A percentile compares a stretch with the other conserved stretches of the same genome.
phyloP scores from a whole-genome alignment of 2,888 invertebrate genomes.

The Celastrina argiolus region DNA sequence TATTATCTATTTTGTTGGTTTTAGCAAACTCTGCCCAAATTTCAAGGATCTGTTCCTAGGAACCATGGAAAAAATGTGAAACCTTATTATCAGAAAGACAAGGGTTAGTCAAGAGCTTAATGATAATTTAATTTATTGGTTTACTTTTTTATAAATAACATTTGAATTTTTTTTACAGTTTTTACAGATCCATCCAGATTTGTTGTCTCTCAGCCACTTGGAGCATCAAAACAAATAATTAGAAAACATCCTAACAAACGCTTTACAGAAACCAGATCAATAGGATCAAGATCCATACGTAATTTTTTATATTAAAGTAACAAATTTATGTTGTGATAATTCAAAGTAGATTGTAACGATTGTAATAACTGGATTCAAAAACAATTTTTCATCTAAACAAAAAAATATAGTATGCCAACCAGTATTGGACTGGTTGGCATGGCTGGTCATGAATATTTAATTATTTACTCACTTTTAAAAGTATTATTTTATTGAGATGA shows the following conservation, averaged over 20 bases:
- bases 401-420: no score
- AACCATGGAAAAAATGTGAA: slow-evolving; percentile 44
- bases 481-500: not conserved
- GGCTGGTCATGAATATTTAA: no score
- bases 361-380: no score
- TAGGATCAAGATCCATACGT: slow-evolving; percentile 47
- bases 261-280: slow-evolving; percentile 48
- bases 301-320: slow-evolving; percentile 27
- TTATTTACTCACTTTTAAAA: no score
- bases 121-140: not conserved
- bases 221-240: slow-evolving; percentile 37
- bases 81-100: slow-evolving; percentile 44
- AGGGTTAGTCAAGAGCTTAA: slow-evolving; percentile 40
- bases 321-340: not conserved
- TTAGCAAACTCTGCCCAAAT: slow-evolving; percentile 38
- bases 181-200: slow-evolving; percentile 66
- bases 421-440: no score
- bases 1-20: not conserved
- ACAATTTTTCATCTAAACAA: no score
- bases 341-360: not conserved
- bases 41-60: slow-evolving; percentile 41
- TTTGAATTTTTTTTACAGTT: slow-evolving; percentile 39
- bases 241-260: slow-evolving; percentile 45
- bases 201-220: slow-evolving; percentile 59
- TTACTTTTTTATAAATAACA: not conserved